Base-by-base conservation (phyloP, 1,140 invertebrate genomes). In the Prorops nasuta region DNA sequence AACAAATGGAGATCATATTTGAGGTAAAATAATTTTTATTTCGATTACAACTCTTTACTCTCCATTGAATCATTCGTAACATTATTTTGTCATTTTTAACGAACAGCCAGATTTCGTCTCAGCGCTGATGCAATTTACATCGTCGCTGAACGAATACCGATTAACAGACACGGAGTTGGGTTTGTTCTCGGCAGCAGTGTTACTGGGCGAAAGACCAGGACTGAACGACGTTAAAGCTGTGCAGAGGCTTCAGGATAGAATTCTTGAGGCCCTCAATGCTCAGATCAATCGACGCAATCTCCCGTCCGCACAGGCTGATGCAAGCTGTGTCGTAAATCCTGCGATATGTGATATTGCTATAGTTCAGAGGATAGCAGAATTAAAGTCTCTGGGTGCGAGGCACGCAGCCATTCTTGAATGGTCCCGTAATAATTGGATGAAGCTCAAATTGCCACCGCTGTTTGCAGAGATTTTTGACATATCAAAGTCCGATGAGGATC, bases 391-490 rank as follows among this genome's bases (percentile, higher is more conserved):
- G n/a, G 92, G 94, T 1, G 81, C 81, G 14, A 87, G 89, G 58
- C 94, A 97, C 74, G 83, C 86, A 52, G 86, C 89, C 60, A 87
- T 94, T 57, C 80, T 98, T 54, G 85, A 91, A 63, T 98, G 94
- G 92, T 95, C 93, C 72, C 83, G 93, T 51, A 78, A 84, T 49
- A 89, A 95, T 76, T 96, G 93, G 93, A 83, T 83, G 46, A 86
- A 88, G 60, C 81, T 96, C 24, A 83, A 86, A 51, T 81, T 96
- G 61, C 94, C 94, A 22, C 92, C 94, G 1, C 83, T 98, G 28
- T 98, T 96, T 74, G 92, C 94, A 18, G 95, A 98, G 78, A 96
- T 97, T 62, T 98, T 96, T 75, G 95, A 98, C 83, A 96, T 98
- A 80, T 93, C 94, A 38, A 95, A 92, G 77, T 86, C 85, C 66